A percentile compares a stretch with the other conserved stretches of the same genome.
Evolutionary conservation across 1,140 invertebrate species (phyloP).

Genomic region (Lepidurus arcticus): DNA sequence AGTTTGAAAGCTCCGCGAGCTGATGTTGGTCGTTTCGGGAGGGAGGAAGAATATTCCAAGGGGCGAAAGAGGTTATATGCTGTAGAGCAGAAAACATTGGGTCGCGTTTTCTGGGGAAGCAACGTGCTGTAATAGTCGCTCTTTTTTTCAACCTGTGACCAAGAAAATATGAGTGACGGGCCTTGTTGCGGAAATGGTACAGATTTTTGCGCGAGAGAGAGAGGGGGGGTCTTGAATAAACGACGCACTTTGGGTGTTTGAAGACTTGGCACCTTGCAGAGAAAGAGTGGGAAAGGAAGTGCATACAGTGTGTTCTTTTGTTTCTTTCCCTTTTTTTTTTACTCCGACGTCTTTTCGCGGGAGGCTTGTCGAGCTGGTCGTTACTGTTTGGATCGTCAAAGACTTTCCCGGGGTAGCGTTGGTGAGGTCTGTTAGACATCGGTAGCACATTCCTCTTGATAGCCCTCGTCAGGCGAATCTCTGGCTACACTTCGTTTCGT

Average conservation of each 20-base stretch:
- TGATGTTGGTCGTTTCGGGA: background rate
- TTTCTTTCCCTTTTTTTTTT: background rate
- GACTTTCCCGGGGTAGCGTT: background rate
- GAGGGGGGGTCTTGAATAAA: background rate
- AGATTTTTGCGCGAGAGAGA: background rate
- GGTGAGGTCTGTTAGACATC: slow-evolving; percentile 29
- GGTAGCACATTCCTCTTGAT: slow-evolving; percentile 35
- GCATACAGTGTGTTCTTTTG: background rate
- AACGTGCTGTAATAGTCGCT: background rate
- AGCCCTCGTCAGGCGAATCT: slow-evolving; percentile 35
- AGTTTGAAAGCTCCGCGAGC: slow-evolving; percentile 9
- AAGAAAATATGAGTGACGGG: background rate
- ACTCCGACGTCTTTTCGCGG: background rate
- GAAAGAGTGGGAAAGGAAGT: background rate
- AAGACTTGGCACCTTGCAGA: slow-evolving; percentile 13
- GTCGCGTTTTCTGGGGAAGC: background rate
- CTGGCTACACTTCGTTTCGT: slow-evolving; percentile 28
- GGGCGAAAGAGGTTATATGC: background rate
- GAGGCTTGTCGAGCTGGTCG: background rate
- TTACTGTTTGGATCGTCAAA: background rate
- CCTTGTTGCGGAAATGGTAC: slow-evolving; percentile 14
- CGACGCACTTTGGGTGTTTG: background rate
- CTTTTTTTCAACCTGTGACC: background rate
- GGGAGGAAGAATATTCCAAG: background rate
- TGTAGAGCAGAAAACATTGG: background rate